Base-by-base conservation (phyloP, 2,888 invertebrate species). In the Tricholauxania praeusta region DNA sequence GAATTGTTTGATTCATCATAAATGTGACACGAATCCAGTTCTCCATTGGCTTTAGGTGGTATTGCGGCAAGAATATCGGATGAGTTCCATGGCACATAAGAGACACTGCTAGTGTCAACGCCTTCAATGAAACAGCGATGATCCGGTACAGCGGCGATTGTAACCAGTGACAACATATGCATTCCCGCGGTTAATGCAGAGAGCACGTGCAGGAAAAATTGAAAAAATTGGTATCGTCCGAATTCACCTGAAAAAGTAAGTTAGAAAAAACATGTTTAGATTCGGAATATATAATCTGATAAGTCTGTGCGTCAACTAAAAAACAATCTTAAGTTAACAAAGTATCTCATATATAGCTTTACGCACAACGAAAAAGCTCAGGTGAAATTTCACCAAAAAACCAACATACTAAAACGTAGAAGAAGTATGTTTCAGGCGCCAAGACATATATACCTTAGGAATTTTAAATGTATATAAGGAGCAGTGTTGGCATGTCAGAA, bases 141-240 rank as follows among this genome's bases (percentile, higher is more conserved):
- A 55, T 92, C 92, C 1, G 95, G 95, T 65, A 94, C 92, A 15
- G 94, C 94, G 1, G 93, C 94, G 0, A 95, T 94, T 1, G 94
- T 94, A 12, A 94, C 91, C 72, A 95, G 85, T 0, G 94, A 93
- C 75, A 95, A 86, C 94, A 95, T 95, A 84, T 95, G 94, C 75
- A 86, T 70, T 14, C 95, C 95, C 2, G 95, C 94, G 1, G 93
- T 93, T 80, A 94, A 87, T 0, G 93, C 95, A 12, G 93, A 91
- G 59, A 95, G 85, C 69, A 94, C 91, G 84, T 94, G 95, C 0
- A 95, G 89, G 57, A 91, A 88, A 84, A 93, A 94, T 86, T 95
- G 95, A 87, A 91, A 91, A 78, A 90, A 90, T 87, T 95, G 95
- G 85, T 95, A 95, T 80, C 91, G 91, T 67, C 95, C 95, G 86